Base-by-base conservation (phyloP, 2,888 invertebrate genomes). In the Drosophila meridiana region DNA sequence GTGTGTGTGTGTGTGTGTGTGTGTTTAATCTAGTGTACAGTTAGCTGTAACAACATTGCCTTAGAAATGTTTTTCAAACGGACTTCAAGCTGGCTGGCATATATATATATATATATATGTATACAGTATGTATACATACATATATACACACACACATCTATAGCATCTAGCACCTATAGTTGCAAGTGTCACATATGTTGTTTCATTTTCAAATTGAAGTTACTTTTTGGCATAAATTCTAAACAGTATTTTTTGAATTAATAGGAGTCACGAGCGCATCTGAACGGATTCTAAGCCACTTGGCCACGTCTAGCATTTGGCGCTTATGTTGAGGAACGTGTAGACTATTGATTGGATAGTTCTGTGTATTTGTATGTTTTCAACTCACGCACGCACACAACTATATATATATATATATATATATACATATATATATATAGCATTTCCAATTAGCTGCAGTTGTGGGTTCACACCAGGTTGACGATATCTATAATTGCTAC, bases 301-400 rank as follows among this genome's bases (percentile, higher is more conserved):
- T 36, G 42, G 36, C 28, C 34, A 60, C 32, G 58, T 45, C n/a
- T 8, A 42, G 26, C 48, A 63, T 32, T 63, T 36, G 26, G 30
- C 40, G 55, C 6, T 32, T 52, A 13, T 32, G 9, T 38, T 65
- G 57, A 53, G 38, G 56, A 57, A 65, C 63, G 67, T 67, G 63
- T 42, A 40, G 32, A 28, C 53, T 77, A 81, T 78, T 77, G 74
- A 81, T 78, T 76, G 65, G 65, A 20, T 13, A 42, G 28, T n/a
- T 36, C 30, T 32, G 60, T 48, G 57, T 20, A 14, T 61, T 78
- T 78, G 69, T 78, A 73, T 55, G 78, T 47, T 73, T 69, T 73
- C 66, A n/a, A 42, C 36, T 48, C 4, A 4, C 45, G 4, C 52
- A 34, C 42, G 48, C 47, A 60, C 20, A 26, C 20, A 50, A 0